A percentile compares a stretch with the other conserved stretches of the same genome.
These are phyloP conservation scores for Cheilosia scutellata DNA, from an alignment of 2,888 invertebrate species.

Conservation along the genomic window DNA sequence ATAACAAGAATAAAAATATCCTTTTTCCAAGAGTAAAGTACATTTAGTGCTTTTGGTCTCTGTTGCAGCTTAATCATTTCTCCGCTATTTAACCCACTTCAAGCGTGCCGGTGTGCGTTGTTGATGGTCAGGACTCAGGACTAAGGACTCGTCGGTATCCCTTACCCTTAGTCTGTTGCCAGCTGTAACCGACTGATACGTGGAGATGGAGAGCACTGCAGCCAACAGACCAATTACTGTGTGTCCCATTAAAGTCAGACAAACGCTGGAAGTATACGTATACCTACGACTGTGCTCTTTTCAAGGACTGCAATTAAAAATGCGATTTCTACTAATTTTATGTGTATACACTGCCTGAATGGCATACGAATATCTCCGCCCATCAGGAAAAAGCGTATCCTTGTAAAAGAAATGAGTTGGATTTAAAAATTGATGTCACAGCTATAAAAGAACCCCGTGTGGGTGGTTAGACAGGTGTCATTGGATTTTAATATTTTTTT, in stretches of 20 bases:
- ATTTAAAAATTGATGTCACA: neutral
- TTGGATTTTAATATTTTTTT: neutral
- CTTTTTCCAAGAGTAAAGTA: slow-evolving; percentile 31
- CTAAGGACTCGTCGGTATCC: slow-evolving; percentile 7
- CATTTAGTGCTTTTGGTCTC: slow-evolving; percentile 34
- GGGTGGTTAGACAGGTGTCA: neutral
- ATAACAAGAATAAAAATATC: neutral
- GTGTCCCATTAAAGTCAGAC: slow-evolving; percentile 59
- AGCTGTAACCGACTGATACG: slow-evolving; percentile 17
- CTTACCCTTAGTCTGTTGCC: too few relatives aligned
- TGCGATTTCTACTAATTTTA: slow-evolving; percentile 45
- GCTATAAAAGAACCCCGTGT: neutral
- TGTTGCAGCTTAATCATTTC: slow-evolving; percentile 59
- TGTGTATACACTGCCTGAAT: slow-evolving; percentile 22
- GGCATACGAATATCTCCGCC: slow-evolving; percentile 32
- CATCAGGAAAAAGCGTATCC: slow-evolving; percentile 6
- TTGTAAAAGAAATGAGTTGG: neutral
- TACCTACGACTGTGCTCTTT: neutral
- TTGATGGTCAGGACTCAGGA: slow-evolving; percentile 31
- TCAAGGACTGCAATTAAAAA: slow-evolving; percentile 67
- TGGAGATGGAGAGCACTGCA: neutral
- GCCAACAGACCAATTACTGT: slow-evolving; percentile 59
- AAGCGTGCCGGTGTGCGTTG: slow-evolving; percentile 36
- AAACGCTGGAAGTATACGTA: slow-evolving; percentile 2
- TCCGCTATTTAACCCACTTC: slow-evolving; percentile 44